Conservation (phyloP, 2,888 invertebrate species). For the Philonicus albiceps region DNA sequence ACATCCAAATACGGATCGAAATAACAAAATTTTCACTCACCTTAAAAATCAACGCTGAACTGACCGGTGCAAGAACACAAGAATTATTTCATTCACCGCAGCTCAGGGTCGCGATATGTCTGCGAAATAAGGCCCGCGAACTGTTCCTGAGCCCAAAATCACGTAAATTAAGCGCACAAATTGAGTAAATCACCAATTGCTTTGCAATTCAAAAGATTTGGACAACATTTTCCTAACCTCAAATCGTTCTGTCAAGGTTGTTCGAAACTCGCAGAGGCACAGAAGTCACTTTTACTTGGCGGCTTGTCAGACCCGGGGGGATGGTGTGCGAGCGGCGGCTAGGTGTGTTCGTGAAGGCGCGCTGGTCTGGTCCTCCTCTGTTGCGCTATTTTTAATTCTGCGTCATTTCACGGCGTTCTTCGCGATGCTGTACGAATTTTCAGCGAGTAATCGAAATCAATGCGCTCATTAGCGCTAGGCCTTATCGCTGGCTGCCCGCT, state of each 20-base stretch:
- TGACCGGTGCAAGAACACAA: not conserved
- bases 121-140: not conserved
- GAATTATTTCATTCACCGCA: not conserved
- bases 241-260: constrained; percentile 27
- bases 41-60: not conserved
- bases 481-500: not conserved
- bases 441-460: not conserved
- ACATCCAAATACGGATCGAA: not conserved
- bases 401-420: constrained; percentile 43
- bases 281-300: not conserved
- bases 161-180: not conserved
- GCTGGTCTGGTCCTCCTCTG: constrained; percentile 25
- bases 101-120: not conserved
- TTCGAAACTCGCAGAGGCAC: not conserved
- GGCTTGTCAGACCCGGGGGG: not conserved
- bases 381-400: constrained; percentile 48
- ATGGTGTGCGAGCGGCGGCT: constrained; percentile 3
- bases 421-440: not conserved
- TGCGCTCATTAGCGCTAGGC: not conserved
- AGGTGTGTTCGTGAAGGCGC: constrained; percentile 18
- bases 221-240: constrained; percentile 37
- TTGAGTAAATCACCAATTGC: not conserved
- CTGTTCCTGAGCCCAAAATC: not conserved
- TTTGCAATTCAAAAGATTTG: not conserved
- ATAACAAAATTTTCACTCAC: not conserved